Conservation (phyloP, 2,797 vertebrate genomes). For the Jordanella pulchra region DNA sequence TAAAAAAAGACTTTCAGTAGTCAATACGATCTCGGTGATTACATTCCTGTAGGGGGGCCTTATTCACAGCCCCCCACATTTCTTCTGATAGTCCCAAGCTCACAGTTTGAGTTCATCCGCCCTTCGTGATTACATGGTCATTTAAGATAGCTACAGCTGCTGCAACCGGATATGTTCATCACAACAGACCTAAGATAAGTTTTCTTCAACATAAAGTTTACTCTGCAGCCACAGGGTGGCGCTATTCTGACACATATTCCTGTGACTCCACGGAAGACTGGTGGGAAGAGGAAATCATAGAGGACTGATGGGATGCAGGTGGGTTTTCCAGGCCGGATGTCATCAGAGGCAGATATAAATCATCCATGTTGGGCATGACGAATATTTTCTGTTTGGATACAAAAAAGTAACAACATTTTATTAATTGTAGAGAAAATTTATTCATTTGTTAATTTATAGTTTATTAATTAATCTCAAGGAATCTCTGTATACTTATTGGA, state of each 20-base stretch:
- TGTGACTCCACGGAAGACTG: constrained; percentile 74
- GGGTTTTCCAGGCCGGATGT: constrained; percentile 79
- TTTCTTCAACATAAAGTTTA: background rate
- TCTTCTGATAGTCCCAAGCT: background rate
- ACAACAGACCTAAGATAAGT: constrained; percentile 13
- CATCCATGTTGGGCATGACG: constrained; percentile 93
- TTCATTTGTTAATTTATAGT: no score
- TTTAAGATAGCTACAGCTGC: constrained; percentile 13
- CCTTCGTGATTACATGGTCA: constrained; percentile 9
- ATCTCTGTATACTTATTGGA: no score
- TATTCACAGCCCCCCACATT: constrained; percentile 14
- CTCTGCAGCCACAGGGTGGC: background rate
- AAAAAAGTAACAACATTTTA: constrained; percentile 14
- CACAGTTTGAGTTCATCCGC: constrained; percentile 10
- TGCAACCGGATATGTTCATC: constrained; percentile 11
- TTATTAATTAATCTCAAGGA: no score
- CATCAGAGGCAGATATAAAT: constrained; percentile 89
- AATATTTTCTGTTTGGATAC: constrained; percentile 82
- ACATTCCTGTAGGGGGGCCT: constrained; percentile 38
- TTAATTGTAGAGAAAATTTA: background rate
- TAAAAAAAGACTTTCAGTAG: constrained; percentile 6
- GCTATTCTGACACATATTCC: constrained; percentile 69
- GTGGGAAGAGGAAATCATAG: constrained; percentile 49
- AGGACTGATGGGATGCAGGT: constrained; percentile 58
- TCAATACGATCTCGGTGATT: background rate